phyloP scores from a whole-genome alignment of 2,113 vertebrate genomes.

The Sinocyclocheilus rhinocerous region DNA sequence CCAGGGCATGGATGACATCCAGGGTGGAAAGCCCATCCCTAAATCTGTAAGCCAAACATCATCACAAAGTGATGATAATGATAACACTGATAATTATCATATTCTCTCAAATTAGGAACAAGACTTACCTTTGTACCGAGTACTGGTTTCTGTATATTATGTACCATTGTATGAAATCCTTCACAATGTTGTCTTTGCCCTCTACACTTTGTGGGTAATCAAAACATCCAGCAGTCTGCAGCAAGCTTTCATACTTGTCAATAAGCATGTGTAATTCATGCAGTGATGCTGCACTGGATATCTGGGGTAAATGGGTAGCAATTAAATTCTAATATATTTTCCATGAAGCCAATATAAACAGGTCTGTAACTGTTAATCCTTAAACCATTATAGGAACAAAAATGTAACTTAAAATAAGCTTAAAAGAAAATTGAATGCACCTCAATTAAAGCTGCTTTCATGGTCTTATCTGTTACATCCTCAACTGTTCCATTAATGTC shows the following conservation, averaged over 20 bases:
- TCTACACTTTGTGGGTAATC: no score
- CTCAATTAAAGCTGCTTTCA: not conserved
- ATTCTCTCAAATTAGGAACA: not conserved
- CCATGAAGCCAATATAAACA: no score
- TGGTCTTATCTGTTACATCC: constrained; percentile 6
- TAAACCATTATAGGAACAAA: no score
- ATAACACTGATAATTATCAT: no score
- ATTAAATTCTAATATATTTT: no score
- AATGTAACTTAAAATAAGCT: not conserved
- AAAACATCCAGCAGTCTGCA: not conserved
- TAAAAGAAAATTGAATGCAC: not conserved
- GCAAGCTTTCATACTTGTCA: not conserved
- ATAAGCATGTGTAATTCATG: not conserved
- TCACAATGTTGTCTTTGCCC: no score
- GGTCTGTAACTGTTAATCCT: no score
- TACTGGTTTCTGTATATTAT: not conserved
- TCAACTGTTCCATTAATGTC: constrained; percentile 5
- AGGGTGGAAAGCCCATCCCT: not conserved
- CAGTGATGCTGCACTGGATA: not conserved
- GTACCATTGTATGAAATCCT: no score
- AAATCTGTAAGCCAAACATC: not conserved
- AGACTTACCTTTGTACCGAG: not conserved
- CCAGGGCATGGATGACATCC: not conserved
- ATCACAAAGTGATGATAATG: no score
- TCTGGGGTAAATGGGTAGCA: not conserved